Evolutionary conservation across 2,888 invertebrate genomes (phyloP), one percentile per base, ranked within the genome.

Genomic region (Eupithecia subumbrata): DNA sequence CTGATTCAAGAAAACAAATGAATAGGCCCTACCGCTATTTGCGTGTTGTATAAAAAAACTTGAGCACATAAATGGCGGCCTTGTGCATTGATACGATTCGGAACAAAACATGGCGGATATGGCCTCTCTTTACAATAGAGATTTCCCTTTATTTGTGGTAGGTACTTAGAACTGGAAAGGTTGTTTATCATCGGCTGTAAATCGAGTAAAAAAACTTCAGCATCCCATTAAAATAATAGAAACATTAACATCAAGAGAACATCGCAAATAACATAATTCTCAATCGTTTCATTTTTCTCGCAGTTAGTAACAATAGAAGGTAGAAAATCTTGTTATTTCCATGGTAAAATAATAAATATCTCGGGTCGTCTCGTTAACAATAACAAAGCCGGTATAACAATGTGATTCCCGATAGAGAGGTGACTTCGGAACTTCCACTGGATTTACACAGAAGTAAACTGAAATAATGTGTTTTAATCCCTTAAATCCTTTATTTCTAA

Each of bases 301-400:
- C 5, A 14, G 14, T 14, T 12, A 60, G 25, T 22, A 56, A 60
- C 60, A 60, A 12, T 12, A 60, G 14, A 25, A 25, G 11, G n/a
- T 16, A 48, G 56, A 56, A 56, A 56, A 25, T 14, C 5, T 22
- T 60, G 25, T 60, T 60, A 60, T 60, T 60, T 25, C 60, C 60
- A 60, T 60, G 18, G 16, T 64, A 34, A 30, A 64, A 64, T 34
- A 64, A 9, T 34, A 56, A 69, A 69, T 69, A 69, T 16, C n/a
- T 22, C 9, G 34, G 34, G 18, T 64, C 34, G 64, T 64, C 34
- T 64, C 30, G 63, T 34, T 64, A 34, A 64, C 64, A 64, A 34
- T 64, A 64, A 34, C 64, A 34, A 64, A 48, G 56, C 71, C 43
- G 37, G 60, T 71, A 25, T 71, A 70, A 70, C 70, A 70, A 70